phyloP scores from a whole-genome alignment of 2,113 vertebrate genomes.

The Beaufortia kweichowensis region DNA sequence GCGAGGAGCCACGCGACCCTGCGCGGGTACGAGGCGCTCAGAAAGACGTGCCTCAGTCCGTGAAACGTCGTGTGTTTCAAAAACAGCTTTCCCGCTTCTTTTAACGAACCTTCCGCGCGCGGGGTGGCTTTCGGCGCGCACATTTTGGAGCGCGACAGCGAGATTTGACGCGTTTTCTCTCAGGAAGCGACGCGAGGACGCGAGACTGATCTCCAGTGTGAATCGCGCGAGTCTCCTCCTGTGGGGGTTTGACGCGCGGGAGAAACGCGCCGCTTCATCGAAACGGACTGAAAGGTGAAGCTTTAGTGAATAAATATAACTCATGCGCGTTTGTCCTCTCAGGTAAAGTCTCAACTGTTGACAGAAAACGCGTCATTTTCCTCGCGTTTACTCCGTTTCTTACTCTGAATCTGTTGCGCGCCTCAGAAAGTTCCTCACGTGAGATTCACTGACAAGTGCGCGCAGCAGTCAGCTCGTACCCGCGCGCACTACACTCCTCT shows the following conservation, averaged over 20 bases:
- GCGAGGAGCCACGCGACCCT: constrained; percentile 78
- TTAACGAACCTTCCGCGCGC: constrained; percentile 63
- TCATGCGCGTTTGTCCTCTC: neutral
- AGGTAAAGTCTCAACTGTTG: constrained; percentile 5
- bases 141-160: constrained; percentile 62
- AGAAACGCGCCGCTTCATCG: neutral
- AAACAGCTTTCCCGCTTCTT: constrained; percentile 74
- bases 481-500: neutral
- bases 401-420: neutral
- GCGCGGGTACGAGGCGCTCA: constrained; percentile 74
- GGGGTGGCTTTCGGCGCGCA: constrained; percentile 61
- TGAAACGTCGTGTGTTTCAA: constrained; percentile 76
- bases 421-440: neutral
- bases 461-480: neutral
- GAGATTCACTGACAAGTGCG: neutral
- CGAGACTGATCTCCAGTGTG: neutral
- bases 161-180: neutral
- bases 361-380: neutral
- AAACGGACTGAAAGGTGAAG: neutral
- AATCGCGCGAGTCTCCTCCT: constrained; percentile 1
- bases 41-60: constrained; percentile 76
- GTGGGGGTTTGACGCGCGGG: neutral
- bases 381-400: neutral
- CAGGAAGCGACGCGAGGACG: neutral
- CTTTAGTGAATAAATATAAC: neutral